Percentiles rank a stretch among this genome's conserved stretches.
phyloP scores from a whole-genome alignment of 2,797 vertebrate genomes.

The Sebastes hopkinsi region DNA sequence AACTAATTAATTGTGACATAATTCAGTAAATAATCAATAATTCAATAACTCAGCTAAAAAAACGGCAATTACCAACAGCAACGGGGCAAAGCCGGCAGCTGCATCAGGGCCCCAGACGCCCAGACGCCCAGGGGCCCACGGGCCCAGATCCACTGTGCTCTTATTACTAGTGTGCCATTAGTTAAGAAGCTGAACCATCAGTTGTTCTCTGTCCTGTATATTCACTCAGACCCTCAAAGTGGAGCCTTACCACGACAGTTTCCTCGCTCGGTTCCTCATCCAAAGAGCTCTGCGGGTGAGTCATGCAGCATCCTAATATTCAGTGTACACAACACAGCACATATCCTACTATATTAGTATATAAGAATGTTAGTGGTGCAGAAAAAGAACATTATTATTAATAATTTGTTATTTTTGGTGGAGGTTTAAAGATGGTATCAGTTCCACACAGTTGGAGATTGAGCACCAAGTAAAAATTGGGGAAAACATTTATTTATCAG shows the following conservation, averaged over 20 bases:
- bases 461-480: no score
- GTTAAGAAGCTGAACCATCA: no score
- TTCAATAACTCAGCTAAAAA: not conserved
- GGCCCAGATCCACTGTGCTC: no score
- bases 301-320: not conserved
- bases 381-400: not conserved
- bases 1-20: not conserved
- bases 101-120: no score
- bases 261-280: constrained; percentile 82
- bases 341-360: not conserved
- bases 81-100: no score
- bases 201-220: not conserved
- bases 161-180: no score
- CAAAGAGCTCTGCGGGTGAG: constrained; percentile 82
- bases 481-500: no score
- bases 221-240: constrained; percentile 82
- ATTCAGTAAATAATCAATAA: not conserved
- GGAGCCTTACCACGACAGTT: constrained; percentile 86
- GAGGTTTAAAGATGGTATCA: no score
- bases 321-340: not conserved
- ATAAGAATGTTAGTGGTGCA: not conserved
- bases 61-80: no score
- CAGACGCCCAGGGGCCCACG: fast-evolving
- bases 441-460: no score
- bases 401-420: not conserved